Base-by-base conservation (phyloP, 23 tunicate species). In the Corella eumyota region DNA sequence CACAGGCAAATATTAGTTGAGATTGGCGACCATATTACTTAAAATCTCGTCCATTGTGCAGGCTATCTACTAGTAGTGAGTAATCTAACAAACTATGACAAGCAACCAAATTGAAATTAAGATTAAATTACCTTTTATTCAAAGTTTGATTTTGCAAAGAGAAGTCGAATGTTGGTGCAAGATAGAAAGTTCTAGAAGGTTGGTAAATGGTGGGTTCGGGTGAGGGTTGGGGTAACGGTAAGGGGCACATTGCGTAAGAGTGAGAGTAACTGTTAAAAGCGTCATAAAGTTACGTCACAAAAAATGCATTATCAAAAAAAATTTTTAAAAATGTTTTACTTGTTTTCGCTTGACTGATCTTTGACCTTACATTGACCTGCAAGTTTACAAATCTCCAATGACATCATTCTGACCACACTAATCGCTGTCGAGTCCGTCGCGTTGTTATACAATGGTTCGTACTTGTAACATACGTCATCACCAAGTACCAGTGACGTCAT, bases 381-480 rank as follows among this genome's bases (percentile, higher is more conserved):
- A 26, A 26, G 30, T 3, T 34, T 29, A 45, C 65, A 60, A 33
- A 60, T 60, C 4, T 60, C 45, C 3, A 3, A n/a, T 7, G 65
- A 23, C 45, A 45, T 1, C 2, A 60, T 35, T 11, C 34, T 60
- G 6, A 60, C 65, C 45, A 60, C 33, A 5, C 45, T 60, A 4
- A 60, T 23, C 4, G 65, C 30, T 1, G 65, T 60, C 17, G 36
- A 26, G 45, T 45, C 65, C 2, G 65, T 60, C 46, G 29, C 24
- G 21, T 60, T 60, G 36, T 34, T 29, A 15, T 33, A 60, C 65
- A 60, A 25, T 6, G 65, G 65, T 60, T 60, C 65, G 21, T 60
- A 60, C 26, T 60, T 60, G 21, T 33, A 60, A 17, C 65, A 60
- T 34, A 60, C 48, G 15, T 40, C 48, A n/a, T n/a, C n/a, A n/a